Evolutionary conservation across 2,888 invertebrate genomes (phyloP), one percentile per base, ranked within the genome.

Genomic region (Exocentrus adspersus): DNA sequence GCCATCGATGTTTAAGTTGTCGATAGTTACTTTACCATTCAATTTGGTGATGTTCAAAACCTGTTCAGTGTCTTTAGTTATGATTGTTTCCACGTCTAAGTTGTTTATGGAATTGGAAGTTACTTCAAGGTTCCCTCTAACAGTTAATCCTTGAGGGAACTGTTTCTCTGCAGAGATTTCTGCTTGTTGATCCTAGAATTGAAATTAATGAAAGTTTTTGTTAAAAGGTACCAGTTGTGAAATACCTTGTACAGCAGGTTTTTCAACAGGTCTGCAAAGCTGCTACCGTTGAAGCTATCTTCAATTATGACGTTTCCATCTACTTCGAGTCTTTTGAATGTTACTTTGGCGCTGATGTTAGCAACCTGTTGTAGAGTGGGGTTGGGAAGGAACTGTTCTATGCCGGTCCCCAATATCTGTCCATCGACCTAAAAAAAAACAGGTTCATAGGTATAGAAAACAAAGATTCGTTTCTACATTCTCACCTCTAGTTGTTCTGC

Each of bases 31-130:
- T 53, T 82, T 77, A 0, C 84, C 84, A 2, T 81, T 77, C 1
- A 86, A 69, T 6, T 74, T 68, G 5, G 78, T 74, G 0, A 85
- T 60, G 45, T 81, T 72, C 0, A 89, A 72, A 0, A 76, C 69
- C 77, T 88, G 87, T 1, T 82, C 77, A 0, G 84, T 84, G 51
- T 86, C 81, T 63, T 80, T 78, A 1, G 86, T 86, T 0, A 87
- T 75, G 64, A 88, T 84, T 2, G 83, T 78, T 0, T 82, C 73
- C 0, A 87, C 64, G 0, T 79, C 69, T 59, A 85, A 82, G 10
- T 81, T 79, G 69, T 85, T 87, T 0, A 89, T 79, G 2, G 71
- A 71, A 2, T 80, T 79, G 9, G 85, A 83, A 20, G 72, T 62
- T 0, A 88, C 75, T 21, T 79, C 74, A 1, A 86, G 68, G 62